These are phyloP conservation scores for Eolophus roseicapilla DNA, from an alignment of 2,113 vertebrate genomes.

Conservation along the genomic window DNA sequence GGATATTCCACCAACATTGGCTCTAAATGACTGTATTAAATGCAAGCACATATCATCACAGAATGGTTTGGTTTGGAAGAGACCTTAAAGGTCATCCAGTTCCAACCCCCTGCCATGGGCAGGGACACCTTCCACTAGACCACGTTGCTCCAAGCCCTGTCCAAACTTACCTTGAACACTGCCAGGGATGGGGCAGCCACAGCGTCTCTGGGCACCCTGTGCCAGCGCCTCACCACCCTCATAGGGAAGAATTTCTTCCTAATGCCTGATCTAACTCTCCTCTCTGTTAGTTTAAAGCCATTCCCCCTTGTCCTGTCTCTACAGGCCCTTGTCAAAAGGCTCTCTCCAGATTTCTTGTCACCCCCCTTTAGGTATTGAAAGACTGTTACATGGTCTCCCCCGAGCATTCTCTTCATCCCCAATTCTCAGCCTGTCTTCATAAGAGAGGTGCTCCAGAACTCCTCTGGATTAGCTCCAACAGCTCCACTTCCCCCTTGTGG, in stretches of 20 bases:
- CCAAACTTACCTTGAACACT: background rate
- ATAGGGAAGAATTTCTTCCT: background rate
- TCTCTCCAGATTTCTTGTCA: background rate
- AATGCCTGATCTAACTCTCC: background rate
- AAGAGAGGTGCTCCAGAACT: background rate
- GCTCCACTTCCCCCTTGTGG: background rate
- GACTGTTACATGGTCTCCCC: background rate
- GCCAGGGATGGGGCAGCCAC: background rate
- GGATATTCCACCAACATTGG: background rate
- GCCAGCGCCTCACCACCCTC: fast-evolving
- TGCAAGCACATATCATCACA: background rate
- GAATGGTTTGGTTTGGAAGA: background rate
- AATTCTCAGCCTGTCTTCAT: background rate
- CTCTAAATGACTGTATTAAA: background rate
- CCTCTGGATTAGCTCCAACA: background rate
- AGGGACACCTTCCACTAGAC: fast-evolving
- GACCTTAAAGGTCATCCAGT: background rate
- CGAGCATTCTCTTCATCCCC: background rate
- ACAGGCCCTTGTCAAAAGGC: background rate
- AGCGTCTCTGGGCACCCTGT: background rate
- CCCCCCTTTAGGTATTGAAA: background rate
- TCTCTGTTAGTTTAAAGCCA: background rate
- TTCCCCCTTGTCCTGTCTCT: background rate
- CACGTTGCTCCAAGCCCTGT: fast-evolving
- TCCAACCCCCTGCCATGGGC: background rate